Evolutionary conservation across 1,140 invertebrate species (phyloP), one percentile per base, ranked within the genome.

Genomic region (Bombus waltoni): DNA sequence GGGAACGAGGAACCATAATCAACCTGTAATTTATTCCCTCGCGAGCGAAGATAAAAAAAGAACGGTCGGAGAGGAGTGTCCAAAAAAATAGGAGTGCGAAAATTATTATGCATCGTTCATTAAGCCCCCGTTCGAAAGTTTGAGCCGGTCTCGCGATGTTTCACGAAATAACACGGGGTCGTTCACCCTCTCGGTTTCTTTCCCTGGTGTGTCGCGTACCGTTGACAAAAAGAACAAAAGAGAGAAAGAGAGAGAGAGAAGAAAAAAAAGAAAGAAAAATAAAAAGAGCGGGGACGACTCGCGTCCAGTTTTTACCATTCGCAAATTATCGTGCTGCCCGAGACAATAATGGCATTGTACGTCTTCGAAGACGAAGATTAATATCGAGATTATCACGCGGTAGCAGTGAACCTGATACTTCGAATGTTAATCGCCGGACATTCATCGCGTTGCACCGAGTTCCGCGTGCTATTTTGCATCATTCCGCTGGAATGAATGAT

Each of bases 361-460:
- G 83, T 81, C 47, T 71, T 59, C 87, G 83, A 77, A 81, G 88
- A 89, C 88, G 88, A 89, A 88, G 88, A 89, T 88, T 89, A 88
- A 89, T 89, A 88, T 80, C 53, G 59, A 65, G 73, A 86, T 89
- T 88, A 89, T 89, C 88, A 35, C 68, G 72, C 77, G 59, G 74
- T 66, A 71, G 72, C 85, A 70, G 62, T 81, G 82, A 88, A 81
- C 81, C 79, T 85, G 73, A 88, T 85, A 73, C 76, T 65, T 75
- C 78, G 71, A 81, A 79, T 53, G 73, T 85, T 78, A 85, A 88
- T 85, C 80, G 80, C 57, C 68, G 66, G 62, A 32, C 71, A 18
- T 75, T 42, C 80, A 78, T 84, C 72, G 72, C 65, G 65, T 38
- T 47, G 42, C 68, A 59, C 40, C 53, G 47, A 73, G 66, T 84